A percentile compares a stretch with the other conserved stretches of the same genome.
Conservation (phyloP, 2,797 vertebrate genomes). For the Chelmon rostratus region DNA sequence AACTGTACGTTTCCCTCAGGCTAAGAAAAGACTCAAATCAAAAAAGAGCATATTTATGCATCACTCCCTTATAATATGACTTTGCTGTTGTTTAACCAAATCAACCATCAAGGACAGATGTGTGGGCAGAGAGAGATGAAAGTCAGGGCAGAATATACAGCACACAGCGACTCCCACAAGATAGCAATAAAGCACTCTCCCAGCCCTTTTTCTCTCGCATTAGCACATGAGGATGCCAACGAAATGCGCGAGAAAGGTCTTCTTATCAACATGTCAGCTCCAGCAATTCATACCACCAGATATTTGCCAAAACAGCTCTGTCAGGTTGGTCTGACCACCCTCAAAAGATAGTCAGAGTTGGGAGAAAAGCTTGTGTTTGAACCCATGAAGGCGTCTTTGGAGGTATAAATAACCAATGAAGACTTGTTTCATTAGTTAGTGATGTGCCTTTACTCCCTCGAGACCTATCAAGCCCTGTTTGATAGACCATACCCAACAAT, state of each 20-base stretch:
- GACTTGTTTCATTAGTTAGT: conserved; percentile 16
- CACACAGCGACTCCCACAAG: conserved; percentile 49
- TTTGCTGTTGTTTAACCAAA: conserved; percentile 10
- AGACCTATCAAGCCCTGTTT: conserved; percentile 14
- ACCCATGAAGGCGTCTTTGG: conserved; percentile 2
- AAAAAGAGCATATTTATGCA: conserved; percentile 21
- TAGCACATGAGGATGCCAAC: conserved; percentile 19
- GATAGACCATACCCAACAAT: conserved; percentile 35
- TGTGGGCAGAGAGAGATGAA: conserved; percentile 39
- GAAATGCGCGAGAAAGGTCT: conserved; percentile 10
- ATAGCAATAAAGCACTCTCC: conserved; percentile 36
- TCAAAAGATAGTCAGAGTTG: conserved; percentile 24
- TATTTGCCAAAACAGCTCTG: conserved; percentile 7
- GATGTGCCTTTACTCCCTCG: conserved; percentile 28
- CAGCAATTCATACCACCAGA: conserved; percentile 8
- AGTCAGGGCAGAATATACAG: conserved; percentile 41
- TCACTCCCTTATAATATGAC: conserved; percentile 36
- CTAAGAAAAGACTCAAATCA: conserved; percentile 40
- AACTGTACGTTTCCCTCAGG: conserved; percentile 60
- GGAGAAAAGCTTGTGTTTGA: conserved; percentile 24
- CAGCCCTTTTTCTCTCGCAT: conserved; percentile 17
- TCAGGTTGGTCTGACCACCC: conserved; percentile 44
- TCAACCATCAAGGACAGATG: conserved; percentile 23
- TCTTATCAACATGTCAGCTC: conserved; percentile 18
- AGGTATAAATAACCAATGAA: conserved; percentile 12